Base-by-base conservation (phyloP, 2,888 invertebrate genomes). In the Amphipyra tragopoginis region DNA sequence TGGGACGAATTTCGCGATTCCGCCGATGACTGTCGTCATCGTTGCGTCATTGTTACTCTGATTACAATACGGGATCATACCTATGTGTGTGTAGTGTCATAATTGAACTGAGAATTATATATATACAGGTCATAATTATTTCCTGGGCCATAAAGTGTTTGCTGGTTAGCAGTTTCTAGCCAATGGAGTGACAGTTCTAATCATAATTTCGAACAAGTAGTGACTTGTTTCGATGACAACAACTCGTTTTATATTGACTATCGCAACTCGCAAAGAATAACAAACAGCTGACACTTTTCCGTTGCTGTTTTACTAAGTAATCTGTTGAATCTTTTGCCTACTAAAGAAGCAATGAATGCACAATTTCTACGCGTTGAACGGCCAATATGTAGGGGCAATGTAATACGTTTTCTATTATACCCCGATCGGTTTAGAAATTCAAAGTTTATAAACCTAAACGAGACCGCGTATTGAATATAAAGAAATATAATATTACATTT, bases 1-100 rank as follows among this genome's bases (percentile, higher is more conserved):
- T 94, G 86, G 93, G 89, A 87, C 93, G 87, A 88, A 87, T 89
- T 90, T 89, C 84, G 88, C 87, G 86, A 85, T 87, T 87, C 85
- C 71, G 79, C 79, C 80, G 84, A 82, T 81, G 82, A 86, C 85
- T 85, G 83, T 85, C 87, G 86, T 86, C 86, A 86, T 65, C 63
- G 71, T 66, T 65, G 53, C 77, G 71, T 72, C 65, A 67, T 48
- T 13, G 39, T 52, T 47, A 63, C 49, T 49, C 51, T 56, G 52
- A 72, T 68, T 64, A 61, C 61, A 65, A 65, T 49, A 44, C 44
- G 15, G 1, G 8, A 15, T 10, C 4, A 4, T 26, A 49, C 49
- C 36, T 48, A 48, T 21, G 21, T 36, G 15, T 48, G 14, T 33
- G 14, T 47, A 33, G 33, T 13, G 8, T 47, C 9, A 33, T 49